Evolutionary conservation across 2,113 vertebrate genomes (phyloP), one percentile per base, ranked within the genome.

Genomic region (Gila orcuttii): DNA sequence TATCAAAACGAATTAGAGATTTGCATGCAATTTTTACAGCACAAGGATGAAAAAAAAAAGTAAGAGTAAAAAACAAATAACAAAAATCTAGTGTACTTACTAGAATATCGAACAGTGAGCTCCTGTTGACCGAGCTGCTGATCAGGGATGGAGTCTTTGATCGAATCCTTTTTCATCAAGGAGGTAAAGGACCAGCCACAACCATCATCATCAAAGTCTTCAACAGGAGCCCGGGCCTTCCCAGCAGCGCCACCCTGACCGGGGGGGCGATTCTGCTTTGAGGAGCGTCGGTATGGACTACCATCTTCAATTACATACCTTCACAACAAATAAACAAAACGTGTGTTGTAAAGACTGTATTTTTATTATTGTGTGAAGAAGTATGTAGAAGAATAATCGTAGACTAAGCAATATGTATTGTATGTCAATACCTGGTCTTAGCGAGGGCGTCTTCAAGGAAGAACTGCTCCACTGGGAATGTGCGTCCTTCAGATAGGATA

Each of bases 391-490:
- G 59, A 23, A 66, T 6, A 79, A 62, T 60, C 1, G 17, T 13
- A 15, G 23, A 39, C 2, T 28, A 19, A 36, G 9, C 21, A 15
- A 50, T 73, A 21, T 83, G 28, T 57, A 78, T 50, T 75, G 15
- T 17, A 75, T 75, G 21, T 42, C 36, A 87, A 90, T 93, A 99
- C 98, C 95, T 93, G 3, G 97, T 96, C 94, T 96, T 93, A 84
- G 94, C 93, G 79, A 99, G 93, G 64, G 96, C 97, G 89, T 99
- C 98, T 93, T 99, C 98, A 64, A 99, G 95, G 85, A 99, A 99
- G 91, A 96, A 97, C 86, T 98, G 97, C 89, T 98, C 97, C 66
- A 99, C 98, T 33, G 97, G 98, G 91, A 98, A 99, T 0, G 97
- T 96, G 36, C 94, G 94, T 28, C 98, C 98, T 99, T 89, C 36